Percentiles rank a stretch among this genome's conserved stretches.
These are phyloP conservation scores for Heteronetta atricapilla DNA, from an alignment of 2,113 vertebrate genomes.

Conservation along the genomic window DNA sequence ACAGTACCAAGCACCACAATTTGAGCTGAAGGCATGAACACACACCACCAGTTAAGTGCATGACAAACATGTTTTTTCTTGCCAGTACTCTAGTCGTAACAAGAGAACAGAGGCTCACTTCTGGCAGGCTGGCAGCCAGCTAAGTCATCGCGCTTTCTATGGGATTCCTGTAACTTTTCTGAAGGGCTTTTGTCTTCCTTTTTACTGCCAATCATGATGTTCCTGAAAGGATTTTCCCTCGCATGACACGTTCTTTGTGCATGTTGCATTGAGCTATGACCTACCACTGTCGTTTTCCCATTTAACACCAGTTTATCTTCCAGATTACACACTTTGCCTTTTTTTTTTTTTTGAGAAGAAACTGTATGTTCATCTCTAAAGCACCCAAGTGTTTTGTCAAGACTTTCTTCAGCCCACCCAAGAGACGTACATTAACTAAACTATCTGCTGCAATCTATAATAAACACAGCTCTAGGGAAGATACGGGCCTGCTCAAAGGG, in stretches of 20 bases:
- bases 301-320: background rate
- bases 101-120: background rate
- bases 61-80: background rate
- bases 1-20: background rate
- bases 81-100: background rate
- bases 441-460: background rate
- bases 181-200: background rate
- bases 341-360: background rate
- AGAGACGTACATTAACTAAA: background rate
- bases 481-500: rapidly evolving
- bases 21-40: background rate
- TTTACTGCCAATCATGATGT: background rate
- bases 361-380: background rate
- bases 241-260: background rate
- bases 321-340: background rate
- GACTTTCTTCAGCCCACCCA: background rate
- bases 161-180: background rate
- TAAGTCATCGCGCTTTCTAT: background rate
- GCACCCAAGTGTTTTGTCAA: background rate
- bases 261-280: rapidly evolving
- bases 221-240: background rate
- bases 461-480: background rate
- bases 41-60: background rate
- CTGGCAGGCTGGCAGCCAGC: background rate
- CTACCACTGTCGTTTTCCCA: background rate